These are phyloP conservation scores for Cyprichromis sp. DNA, from an alignment of 2,113 vertebrate species.

Conservation along the genomic window DNA sequence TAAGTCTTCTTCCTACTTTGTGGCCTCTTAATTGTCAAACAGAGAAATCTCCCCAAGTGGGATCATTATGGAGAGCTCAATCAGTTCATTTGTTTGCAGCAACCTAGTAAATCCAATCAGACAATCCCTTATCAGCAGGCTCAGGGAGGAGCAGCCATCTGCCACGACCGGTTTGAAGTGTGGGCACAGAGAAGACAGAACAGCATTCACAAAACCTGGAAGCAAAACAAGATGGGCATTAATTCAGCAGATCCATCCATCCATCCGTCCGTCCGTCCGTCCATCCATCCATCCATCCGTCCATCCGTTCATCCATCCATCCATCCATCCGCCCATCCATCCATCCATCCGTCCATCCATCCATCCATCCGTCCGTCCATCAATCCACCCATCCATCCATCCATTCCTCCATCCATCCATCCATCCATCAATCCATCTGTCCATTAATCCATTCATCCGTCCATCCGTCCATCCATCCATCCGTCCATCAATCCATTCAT, in stretches of 20 bases:
- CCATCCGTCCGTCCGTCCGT: accelerated
- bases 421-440: accelerated
- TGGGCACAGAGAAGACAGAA: neutral
- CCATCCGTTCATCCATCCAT: accelerated
- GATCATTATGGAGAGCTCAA: neutral
- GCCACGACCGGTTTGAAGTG: neutral
- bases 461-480: accelerated
- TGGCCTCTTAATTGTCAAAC: neutral
- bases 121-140: neutral
- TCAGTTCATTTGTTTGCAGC: neutral
- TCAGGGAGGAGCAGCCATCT: neutral
- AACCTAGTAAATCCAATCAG: neutral
- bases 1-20: neutral
- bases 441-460: accelerated
- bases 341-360: accelerated
- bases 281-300: accelerated
- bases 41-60: neutral
- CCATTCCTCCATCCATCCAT: accelerated
- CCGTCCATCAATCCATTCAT: accelerated
- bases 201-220: neutral
- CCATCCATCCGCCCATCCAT: accelerated
- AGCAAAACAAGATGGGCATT: neutral
- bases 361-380: accelerated
- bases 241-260: accelerated
- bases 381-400: accelerated